Base-by-base conservation (phyloP, 2,888 invertebrate genomes). In the Tipula confusa region DNA sequence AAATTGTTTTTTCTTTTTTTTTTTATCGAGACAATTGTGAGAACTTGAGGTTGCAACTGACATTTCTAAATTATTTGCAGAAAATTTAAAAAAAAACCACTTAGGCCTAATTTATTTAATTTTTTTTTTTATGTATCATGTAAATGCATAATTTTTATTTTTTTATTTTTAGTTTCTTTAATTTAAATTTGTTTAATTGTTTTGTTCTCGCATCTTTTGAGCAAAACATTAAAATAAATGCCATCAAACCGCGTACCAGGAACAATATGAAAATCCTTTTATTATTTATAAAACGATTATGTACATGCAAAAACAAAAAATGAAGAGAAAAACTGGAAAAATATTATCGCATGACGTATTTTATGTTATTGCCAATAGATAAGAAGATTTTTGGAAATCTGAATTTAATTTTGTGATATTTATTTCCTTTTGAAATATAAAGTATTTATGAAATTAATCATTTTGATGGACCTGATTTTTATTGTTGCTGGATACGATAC, bases 331-430 rank as follows among this genome's bases (percentile, higher is more conserved):
- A 36, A 64, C 64, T 64, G 18, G 24, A 18, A 64, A 64, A 64
- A 24, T 64, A 43, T 43, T 15, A 64, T 64, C 64, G 64, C 64
- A 64, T 64, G 64, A 64, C 24, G 24, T 64, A 64, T 64, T 64
- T 64, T 64, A 43, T 24, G 24, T 64, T 64, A 64, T 64, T 64
- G 64, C 64, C 64, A 64, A 64, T 64, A 64, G 64, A 64, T 64
- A 64, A 24, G 24, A 64, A 33, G 7, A n/a, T n/a, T n/a, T n/a
- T n/a, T n/a, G n/a, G n/a, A n/a, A n/a, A n/a, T n/a, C n/a, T n/a
- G n/a, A n/a, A n/a, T n/a, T n/a, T n/a, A n/a, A n/a, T n/a, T n/a
- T n/a, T n/a, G n/a, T n/a, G n/a, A n/a, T n/a, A n/a, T n/a, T n/a
- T n/a, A n/a, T n/a, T n/a, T n/a, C n/a, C n/a, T n/a, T n/a, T n/a